phyloP scores from a whole-genome alignment of 2,797 vertebrate genomes.

The Balearica regulorum region DNA sequence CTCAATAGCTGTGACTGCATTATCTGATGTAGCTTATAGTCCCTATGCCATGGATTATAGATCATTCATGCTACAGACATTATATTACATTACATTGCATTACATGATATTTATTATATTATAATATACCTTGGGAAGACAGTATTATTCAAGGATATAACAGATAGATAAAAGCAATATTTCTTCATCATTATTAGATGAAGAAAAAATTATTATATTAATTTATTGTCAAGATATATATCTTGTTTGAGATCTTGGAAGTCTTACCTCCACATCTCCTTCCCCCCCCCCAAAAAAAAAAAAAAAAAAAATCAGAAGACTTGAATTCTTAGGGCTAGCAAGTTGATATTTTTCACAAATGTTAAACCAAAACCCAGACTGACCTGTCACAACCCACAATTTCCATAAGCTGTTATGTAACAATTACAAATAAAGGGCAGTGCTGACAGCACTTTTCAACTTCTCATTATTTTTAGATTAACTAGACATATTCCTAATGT shows the following conservation, averaged over 20 bases:
- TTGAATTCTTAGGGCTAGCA: neutral
- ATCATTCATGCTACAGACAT: neutral
- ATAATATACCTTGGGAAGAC: neutral
- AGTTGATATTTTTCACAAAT: neutral
- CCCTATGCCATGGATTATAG: neutral
- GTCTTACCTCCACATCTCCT: fast-evolving
- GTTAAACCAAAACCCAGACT: neutral
- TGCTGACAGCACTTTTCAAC: neutral
- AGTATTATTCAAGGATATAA: neutral
- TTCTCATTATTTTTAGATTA: neutral
- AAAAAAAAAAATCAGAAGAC: neutral
- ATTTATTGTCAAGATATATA: neutral
- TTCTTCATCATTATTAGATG: neutral
- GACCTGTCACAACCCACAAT: neutral
- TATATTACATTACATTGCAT: neutral
- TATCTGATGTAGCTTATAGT: neutral
- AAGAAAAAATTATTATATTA: neutral
- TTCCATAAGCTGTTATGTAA: neutral
- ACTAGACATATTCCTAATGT: neutral
- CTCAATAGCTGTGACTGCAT: neutral
- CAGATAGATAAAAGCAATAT: neutral
- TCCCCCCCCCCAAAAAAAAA: fast-evolving
- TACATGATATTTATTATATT: too few relatives aligned
- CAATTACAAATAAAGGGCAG: neutral
- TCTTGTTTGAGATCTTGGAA: neutral